Conservation (phyloP, 2,797 vertebrate genomes). For the Apodemus agrarius region DNA sequence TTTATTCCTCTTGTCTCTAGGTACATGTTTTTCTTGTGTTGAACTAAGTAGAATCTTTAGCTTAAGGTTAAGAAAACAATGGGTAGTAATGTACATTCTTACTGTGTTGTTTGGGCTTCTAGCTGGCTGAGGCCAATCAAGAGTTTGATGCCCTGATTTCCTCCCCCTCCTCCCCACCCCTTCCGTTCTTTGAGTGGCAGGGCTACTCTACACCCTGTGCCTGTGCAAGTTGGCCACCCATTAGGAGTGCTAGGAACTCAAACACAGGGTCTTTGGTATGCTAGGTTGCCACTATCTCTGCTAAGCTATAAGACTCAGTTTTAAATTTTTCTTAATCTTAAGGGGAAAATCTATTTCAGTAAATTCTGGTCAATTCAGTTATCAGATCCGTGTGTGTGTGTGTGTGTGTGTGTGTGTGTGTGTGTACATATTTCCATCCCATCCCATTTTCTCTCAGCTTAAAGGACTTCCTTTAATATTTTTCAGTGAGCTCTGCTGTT, state of each 20-base stretch:
- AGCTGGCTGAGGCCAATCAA: neutral
- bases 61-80: neutral
- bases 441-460: neutral
- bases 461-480: neutral
- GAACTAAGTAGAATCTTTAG: neutral
- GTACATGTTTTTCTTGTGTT: neutral
- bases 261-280: neutral
- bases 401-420: neutral
- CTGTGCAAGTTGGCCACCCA: neutral
- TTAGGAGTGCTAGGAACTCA: neutral
- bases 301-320: neutral
- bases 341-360: neutral
- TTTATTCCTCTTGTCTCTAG: conserved; percentile 15
- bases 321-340: conserved; percentile 3
- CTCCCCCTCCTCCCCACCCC: no score
- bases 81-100: neutral
- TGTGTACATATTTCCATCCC: neutral
- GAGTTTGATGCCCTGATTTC: neutral
- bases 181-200: neutral
- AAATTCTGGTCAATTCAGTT: neutral
- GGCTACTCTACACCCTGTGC: no score
- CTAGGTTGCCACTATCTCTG: neutral
- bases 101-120: neutral
- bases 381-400: neutral
- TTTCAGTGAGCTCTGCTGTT: neutral